Conservation (phyloP, 1,140 invertebrate genomes). For the Scaptomyza pallida region DNA sequence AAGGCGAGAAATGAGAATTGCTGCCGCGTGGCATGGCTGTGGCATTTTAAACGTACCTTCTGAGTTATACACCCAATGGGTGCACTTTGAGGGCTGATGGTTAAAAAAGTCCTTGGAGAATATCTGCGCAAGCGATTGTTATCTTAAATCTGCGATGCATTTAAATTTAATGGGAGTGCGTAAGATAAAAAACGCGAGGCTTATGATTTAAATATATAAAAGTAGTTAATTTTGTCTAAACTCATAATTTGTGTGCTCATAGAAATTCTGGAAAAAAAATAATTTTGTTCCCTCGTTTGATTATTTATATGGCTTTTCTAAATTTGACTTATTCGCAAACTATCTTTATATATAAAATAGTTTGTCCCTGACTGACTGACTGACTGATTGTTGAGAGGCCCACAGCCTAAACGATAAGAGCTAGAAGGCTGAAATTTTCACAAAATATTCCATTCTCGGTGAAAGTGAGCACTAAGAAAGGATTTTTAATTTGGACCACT, state of each 20-base stretch:
- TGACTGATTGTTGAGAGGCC: too few species aligned
- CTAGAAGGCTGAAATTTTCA: too few species aligned
- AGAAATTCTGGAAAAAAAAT: background rate
- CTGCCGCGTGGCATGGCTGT: background rate
- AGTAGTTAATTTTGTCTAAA: too few species aligned
- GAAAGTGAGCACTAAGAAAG: too few species aligned
- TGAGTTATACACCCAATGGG: background rate
- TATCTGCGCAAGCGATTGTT: background rate
- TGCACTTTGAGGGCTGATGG: conserved; percentile 25
- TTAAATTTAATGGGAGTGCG: background rate
- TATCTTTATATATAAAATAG: too few species aligned
- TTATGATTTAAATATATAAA: too few species aligned
- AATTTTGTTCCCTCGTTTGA: background rate
- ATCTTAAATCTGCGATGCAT: conserved; percentile 1
- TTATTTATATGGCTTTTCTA: background rate
- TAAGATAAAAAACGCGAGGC: background rate
- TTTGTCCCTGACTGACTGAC: too few species aligned
- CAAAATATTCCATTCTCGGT: too few species aligned
- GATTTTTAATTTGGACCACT: too few species aligned
- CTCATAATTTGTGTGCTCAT: too few species aligned
- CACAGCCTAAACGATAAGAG: too few species aligned
- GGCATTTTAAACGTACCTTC: conserved; percentile 31
- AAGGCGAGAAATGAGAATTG: background rate
- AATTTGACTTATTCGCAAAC: background rate
- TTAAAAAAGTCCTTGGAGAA: conserved; percentile 15